Evolutionary conservation across 1,140 invertebrate species (phyloP).

Genomic region (Listronotus oregonensis): DNA sequence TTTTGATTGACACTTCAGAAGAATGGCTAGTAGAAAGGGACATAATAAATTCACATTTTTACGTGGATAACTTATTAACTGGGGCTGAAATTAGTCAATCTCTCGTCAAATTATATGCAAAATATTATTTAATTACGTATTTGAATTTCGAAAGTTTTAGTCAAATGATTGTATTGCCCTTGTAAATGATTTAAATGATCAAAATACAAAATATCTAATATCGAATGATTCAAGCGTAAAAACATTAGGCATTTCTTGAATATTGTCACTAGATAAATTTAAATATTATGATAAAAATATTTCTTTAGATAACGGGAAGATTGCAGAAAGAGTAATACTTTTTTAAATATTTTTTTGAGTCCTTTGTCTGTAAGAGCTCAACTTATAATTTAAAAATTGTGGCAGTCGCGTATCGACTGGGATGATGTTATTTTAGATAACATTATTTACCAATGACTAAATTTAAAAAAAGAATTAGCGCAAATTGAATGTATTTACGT

Average conservation of each 20-base stretch:
- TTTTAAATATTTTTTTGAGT: conserved; percentile 40
- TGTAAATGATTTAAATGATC: background rate
- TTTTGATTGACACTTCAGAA: conserved; percentile 48
- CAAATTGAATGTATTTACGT: conserved; percentile 36
- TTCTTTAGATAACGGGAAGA: conserved; percentile 5
- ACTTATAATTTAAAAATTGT: conserved; percentile 55
- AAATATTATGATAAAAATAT: conserved; percentile 40
- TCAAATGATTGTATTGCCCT: conserved; percentile 30
- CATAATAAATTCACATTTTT: conserved; percentile 54
- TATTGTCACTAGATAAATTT: conserved; percentile 42
- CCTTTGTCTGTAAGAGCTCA: conserved; percentile 53
- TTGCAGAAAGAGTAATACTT: conserved; percentile 52
- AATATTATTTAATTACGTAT: conserved; percentile 34
- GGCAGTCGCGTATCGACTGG: conserved; percentile 52
- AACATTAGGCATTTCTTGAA: conserved; percentile 50
- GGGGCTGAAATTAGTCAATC: conserved; percentile 45
- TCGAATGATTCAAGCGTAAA: conserved; percentile 16
- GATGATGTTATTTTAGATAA: conserved; percentile 49
- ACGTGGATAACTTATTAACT: conserved; percentile 58
- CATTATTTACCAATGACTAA: conserved; percentile 39
- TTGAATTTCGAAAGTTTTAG: conserved; percentile 45
- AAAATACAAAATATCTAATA: background rate
- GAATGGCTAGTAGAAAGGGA: conserved; percentile 38
- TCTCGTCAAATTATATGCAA: conserved; percentile 14
- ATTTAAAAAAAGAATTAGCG: conserved; percentile 22